Evolutionary conservation across 1,140 invertebrate genomes (phyloP), one percentile per base, ranked within the genome.

Genomic region (Neoseiulus cucumeris): DNA sequence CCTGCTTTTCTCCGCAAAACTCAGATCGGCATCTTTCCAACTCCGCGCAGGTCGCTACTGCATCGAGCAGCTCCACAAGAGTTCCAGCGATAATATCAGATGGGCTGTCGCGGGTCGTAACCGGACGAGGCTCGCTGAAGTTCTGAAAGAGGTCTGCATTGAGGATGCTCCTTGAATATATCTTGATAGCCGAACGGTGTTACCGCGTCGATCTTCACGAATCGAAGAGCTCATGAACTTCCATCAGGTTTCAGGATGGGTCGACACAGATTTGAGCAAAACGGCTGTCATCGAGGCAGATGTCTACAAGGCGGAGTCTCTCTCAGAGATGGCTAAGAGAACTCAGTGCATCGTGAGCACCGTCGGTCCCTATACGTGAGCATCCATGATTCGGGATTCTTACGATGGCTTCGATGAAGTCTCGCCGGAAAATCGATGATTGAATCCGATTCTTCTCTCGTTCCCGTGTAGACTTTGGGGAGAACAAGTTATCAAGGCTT

Each of bases 291-390:
- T 59, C 25, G 33, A 18, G 6, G 51, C 51, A 25, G 22, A 20
- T 20, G 51, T 59, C 12, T 17, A 59, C 51, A 33, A 25, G 14
- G 14, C 51, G 1, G 51, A 14, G 17, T 18, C 14, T 25, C 33
- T 59, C 14, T 14, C 33, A 25, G 51, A 25, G 22, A 59, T 59
- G 51, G 51, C 51, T 25, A n/a, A 33, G 25, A 59, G 51, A 25
- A 59, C 51, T 25, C 51, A 33, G 25, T 59, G 51, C 51, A 33
- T 59, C 22, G 22, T 59, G 14, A 59, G 22, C 22, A 59, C 51
- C 33, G 51, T 59, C 22, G 51, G 51, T 18, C 51, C 51, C 22
- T 59, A 59, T 9, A 59, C 51, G 51, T 59, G 33, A 17, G 51
- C 1, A 39, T 39, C 33, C 9, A 4, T 9, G 33, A 6, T 39